A percentile compares a stretch with the other conserved stretches of the same genome.
Conservation (phyloP, 2,797 vertebrate genomes). For the Pseudochirops cupreus region DNA sequence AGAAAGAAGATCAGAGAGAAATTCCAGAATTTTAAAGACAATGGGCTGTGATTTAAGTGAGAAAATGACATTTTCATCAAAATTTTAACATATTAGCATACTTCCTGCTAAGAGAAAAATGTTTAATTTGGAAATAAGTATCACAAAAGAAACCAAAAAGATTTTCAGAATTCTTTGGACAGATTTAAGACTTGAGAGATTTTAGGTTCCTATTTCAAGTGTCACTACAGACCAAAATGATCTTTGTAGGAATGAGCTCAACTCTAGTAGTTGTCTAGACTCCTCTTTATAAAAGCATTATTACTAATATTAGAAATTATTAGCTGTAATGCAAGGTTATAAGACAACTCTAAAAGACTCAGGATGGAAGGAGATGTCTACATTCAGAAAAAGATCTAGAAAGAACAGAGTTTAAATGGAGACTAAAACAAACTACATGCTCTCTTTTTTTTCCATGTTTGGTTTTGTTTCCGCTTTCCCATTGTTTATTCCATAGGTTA, state of each 20-base stretch:
- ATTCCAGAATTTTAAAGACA: conserved; percentile 67
- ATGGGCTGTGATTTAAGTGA: conserved; percentile 48
- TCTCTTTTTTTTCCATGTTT: no score
- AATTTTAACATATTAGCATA: conserved; percentile 53
- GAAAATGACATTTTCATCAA: conserved; percentile 61
- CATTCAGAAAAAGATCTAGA: no score
- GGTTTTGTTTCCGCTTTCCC: no score
- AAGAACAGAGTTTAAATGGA: no score
- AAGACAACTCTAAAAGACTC: no score
- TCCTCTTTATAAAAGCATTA: conserved; percentile 59
- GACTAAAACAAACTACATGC: no score
- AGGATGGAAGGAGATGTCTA: no score
- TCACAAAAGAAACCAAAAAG: conserved; percentile 59
- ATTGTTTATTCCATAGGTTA: no score
- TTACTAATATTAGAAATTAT: conserved; percentile 12
- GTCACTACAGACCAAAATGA: conserved; percentile 55
- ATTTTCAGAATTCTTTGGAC: conserved; percentile 57
- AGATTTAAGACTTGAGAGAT: conserved; percentile 47
- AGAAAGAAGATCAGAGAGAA: conserved; percentile 58
- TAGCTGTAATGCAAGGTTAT: no score
- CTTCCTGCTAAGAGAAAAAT: conserved; percentile 60
- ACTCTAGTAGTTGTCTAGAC: conserved; percentile 58
- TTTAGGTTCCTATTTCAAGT: conserved; percentile 61
- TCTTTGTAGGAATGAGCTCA: conserved; percentile 40
- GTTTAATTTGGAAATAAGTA: conserved; percentile 66